Evolutionary conservation across 2,888 invertebrate genomes (phyloP), one percentile per base, ranked within the genome.

Genomic region (Teinopalpus imperialis): DNA sequence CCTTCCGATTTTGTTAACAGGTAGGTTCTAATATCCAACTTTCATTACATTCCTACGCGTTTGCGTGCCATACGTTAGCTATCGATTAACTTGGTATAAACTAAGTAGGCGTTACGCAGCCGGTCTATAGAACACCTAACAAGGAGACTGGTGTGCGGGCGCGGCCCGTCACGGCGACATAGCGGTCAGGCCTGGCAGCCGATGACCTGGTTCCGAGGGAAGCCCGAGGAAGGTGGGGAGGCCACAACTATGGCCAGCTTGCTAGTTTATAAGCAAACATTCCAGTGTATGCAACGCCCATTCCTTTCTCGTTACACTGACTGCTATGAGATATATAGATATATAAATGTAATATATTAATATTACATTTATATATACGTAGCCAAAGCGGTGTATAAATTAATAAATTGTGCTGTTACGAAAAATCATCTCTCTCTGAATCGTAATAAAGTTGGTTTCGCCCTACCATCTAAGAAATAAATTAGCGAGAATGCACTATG

Each of bases 151-250:
- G 64, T 61, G 60, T 52, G 58, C 60, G 59, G 72, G 74, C 71
- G 77, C 69, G 75, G 72, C 66, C 55, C 56, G 64, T 62, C 59
- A 62, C 66, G 61, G 57, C 58, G 58, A 61, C 60, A 64, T 74
- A 78, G 75, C 67, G 73, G 79, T 76, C 69, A 67, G 59, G 69
- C 70, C 64, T 67, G 71, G 72, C 73, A 74, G 74, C 63, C 76
- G 81, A 73, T 81, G 85, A 82, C 85, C 85, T 77, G 82, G 76
- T 78, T 86, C 63, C 62, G 66, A 82, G 81, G 81, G 81, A 83
- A 81, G 79, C 76, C 77, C 75, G 59, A 62, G 56, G 54, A 59
- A 61, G 63, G 70, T 67, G 69, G 69, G 72, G 73, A 61, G 61
- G 52, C 45, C 32, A 45, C 47, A 24, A 35, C 35, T 14, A 23